A percentile compares a stretch with the other conserved stretches of the same genome.
Conservation (phyloP, 1,140 invertebrate species). For the Limonius californicus region DNA sequence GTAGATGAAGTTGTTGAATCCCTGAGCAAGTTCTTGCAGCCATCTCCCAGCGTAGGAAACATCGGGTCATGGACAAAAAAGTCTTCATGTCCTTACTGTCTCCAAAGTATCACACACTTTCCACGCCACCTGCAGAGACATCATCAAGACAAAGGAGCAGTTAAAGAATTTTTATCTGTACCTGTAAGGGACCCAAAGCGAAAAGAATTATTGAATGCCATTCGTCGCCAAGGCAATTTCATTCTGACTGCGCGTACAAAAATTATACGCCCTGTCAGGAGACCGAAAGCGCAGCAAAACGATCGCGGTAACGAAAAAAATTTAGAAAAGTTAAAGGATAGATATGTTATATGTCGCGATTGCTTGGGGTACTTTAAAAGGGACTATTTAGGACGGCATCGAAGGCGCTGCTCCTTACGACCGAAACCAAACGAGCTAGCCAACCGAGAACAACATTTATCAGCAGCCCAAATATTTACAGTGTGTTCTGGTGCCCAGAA, state of each 20-base stretch:
- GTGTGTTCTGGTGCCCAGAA: conserved; percentile 16
- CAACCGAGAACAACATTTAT: conserved; percentile 21
- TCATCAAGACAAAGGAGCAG: conserved; percentile 24
- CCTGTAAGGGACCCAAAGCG: conserved; percentile 20
- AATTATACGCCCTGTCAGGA: conserved; percentile 21
- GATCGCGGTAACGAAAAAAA: conserved; percentile 10
- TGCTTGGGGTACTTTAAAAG: conserved; percentile 24
- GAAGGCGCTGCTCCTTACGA: conserved; percentile 16
- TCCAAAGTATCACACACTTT: conserved; percentile 27
- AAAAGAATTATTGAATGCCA: conserved; percentile 17
- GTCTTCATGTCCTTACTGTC: conserved; percentile 25
- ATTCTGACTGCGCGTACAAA: conserved; percentile 5
- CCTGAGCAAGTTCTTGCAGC: too few species aligned
- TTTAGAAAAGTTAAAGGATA: conserved; percentile 1
- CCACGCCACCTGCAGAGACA: conserved; percentile 23
- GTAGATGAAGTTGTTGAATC: too few species aligned
- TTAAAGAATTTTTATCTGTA: conserved; percentile 21
- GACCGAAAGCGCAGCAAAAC: conserved; percentile 18
- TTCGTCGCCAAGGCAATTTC: conserved; percentile 26
- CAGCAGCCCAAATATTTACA: conserved; percentile 20
- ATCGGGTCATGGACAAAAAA: conserved; percentile 32
- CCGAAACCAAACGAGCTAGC: background rate
- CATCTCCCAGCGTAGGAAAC: too few species aligned
- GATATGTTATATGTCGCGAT: conserved; percentile 19
- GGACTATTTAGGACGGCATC: conserved; percentile 21